Base-by-base conservation (phyloP, 2,797 vertebrate species). In the Perodicticus potto region DNA sequence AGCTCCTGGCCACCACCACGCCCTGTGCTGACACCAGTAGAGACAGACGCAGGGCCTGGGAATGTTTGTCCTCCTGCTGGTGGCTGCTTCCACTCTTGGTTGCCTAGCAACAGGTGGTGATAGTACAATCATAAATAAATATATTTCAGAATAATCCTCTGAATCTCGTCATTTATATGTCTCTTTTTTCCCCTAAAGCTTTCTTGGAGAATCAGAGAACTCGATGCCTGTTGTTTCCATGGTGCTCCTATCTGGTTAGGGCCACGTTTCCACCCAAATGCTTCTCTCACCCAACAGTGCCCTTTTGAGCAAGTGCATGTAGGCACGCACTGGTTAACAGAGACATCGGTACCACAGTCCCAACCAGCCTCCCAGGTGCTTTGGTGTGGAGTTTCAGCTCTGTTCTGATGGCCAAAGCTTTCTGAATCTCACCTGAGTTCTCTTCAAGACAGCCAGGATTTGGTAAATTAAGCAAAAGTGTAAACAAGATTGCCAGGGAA, bases 61-160 rank as follows among this genome's bases (percentile, higher is more conserved):
- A 53, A 32, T 11, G 61, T 14, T 82, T 55, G 74, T 89, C 19
- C n/a, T 53, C 34, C 95, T 70, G 57, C 95, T 96, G 95, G 95
- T 85, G 74, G 87, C 34, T 73, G 77, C 43, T 76, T 84, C 95
- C 96, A 95, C 0, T 74, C 96, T 93, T 81, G 84, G 89, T 76
- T 98, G 92, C 95, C 94, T 94, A 94, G 88, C 88, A 97, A 87
- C 63, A 95, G 83, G 53, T 94, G 53, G 74, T 73, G 88, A 61
- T 16, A 86, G 61, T 37, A 80, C 81, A 84, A 89, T 90, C 81
- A 93, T 86, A 96, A 96, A 92, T 61, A 94, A 92, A 91, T 74
- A 91, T 67, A 27, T 63, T 94, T 96, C 77, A 70, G 70, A 76
- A 93, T 90, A 87, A 93, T 89, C 90, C 93, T 94, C 81, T 80